Evolutionary conservation across 2,888 invertebrate species (phyloP).

Genomic region (Tetranychus truncatus): DNA sequence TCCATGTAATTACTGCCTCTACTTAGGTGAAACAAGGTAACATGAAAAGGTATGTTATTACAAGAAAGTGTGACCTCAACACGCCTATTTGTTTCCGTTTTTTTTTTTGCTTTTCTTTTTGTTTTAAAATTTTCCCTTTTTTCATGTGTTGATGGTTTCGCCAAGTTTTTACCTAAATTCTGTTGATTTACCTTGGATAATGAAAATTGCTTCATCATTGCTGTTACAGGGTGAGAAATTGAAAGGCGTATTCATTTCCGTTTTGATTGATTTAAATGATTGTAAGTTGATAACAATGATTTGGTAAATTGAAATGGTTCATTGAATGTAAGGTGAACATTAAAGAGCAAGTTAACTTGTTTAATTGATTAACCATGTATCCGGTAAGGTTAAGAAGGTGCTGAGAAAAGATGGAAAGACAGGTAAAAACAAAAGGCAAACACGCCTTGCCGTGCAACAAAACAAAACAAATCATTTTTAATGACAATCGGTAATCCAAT

Average conservation of each 20-base stretch:
- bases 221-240: no score
- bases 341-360: neutral
- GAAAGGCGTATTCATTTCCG: no score
- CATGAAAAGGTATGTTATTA: neutral
- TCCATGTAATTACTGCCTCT: neutral
- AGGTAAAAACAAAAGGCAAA: no score
- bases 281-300: neutral
- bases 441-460: no score
- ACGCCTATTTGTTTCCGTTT: neutral
- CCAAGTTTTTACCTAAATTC: no score
- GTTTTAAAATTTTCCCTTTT: no score
- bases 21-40: neutral
- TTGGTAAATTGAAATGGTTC: neutral
- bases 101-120: no score
- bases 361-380: neutral
- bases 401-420: no score
- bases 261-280: no score
- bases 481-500: no score
- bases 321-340: neutral
- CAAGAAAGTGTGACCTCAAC: constrained; percentile 1
- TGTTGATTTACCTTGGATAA: neutral
- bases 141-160: no score
- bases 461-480: no score
- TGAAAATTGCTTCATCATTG: neutral
- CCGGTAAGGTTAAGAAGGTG: neutral